These are phyloP conservation scores for Ceratina australensis DNA, from an alignment of 1,140 invertebrate genomes.

Conservation along the genomic window DNA sequence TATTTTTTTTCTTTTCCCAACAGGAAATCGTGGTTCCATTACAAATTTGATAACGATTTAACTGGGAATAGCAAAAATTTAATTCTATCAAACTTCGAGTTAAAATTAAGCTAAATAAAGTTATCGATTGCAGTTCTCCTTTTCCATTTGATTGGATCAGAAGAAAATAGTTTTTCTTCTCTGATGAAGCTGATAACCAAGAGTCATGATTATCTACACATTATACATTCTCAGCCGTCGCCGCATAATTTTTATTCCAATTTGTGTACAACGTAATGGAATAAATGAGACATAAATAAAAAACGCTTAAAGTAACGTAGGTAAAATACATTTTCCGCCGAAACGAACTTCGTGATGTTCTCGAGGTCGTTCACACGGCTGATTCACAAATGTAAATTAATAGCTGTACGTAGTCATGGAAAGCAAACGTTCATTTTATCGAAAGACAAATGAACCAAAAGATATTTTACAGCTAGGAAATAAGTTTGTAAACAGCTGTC, in stretches of 20 bases:
- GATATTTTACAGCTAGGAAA: slow-evolving; percentile 11
- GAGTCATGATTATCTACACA: slow-evolving; percentile 1
- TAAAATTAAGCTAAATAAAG: background rate
- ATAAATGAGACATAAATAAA: too few relatives aligned
- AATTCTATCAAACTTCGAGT: background rate
- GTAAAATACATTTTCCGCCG: background rate
- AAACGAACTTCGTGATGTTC: slow-evolving; percentile 30
- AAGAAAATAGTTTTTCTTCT: background rate
- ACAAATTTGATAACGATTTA: background rate
- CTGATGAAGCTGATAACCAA: background rate
- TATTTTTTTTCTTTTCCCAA: background rate
- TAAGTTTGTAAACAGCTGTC: background rate
- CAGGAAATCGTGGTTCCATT: background rate
- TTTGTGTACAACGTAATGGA: background rate
- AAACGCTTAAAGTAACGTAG: too few relatives aligned
- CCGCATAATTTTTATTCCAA: background rate
- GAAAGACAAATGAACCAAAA: background rate
- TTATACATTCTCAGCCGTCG: background rate
- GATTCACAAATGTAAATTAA: slow-evolving; percentile 59
- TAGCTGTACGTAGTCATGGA: background rate
- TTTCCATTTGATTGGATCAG: background rate
- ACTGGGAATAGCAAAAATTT: background rate
- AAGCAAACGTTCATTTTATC: slow-evolving; percentile 34
- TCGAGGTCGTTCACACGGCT: slow-evolving; percentile 36
- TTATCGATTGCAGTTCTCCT: background rate